Conservation (phyloP, 2,797 vertebrate species). For the Pangasius larnaudii region DNA sequence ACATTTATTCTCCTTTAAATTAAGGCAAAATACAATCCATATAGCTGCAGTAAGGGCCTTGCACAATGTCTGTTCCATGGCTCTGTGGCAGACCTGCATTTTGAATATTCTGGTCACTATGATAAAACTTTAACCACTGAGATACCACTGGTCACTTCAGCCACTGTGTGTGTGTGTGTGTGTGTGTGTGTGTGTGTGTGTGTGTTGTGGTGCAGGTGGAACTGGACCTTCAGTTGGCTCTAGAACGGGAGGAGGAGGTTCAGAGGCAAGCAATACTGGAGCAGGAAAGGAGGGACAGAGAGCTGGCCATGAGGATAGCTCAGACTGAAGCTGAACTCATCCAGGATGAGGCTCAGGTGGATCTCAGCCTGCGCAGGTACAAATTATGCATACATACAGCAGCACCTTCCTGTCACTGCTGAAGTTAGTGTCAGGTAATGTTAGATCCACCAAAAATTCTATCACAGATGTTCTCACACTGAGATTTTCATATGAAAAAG, state of each 20-base stretch:
- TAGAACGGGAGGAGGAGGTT: slow-evolving; percentile 86
- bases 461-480: slow-evolving; percentile 12
- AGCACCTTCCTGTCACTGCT: background rate
- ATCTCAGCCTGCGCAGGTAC: slow-evolving; percentile 89
- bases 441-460: slow-evolving; percentile 30
- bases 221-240: slow-evolving; percentile 87
- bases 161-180: slow-evolving; percentile 25
- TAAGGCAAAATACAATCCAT: background rate
- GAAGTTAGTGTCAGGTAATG: slow-evolving; percentile 15
- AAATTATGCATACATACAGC: background rate
- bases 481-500: slow-evolving; percentile 55
- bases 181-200: slow-evolving; percentile 29
- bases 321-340: slow-evolving; percentile 95
- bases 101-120: background rate
- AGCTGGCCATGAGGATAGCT: slow-evolving; percentile 96
- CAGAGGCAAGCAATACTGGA: slow-evolving; percentile 85
- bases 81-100: background rate
- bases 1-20: background rate
- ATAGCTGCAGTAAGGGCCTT: background rate
- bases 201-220: slow-evolving; percentile 80
- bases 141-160: background rate
- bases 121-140: background rate
- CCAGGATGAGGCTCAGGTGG: slow-evolving; percentile 86
- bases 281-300: slow-evolving; percentile 92
- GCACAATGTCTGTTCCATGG: background rate